Evolutionary conservation across 2,888 invertebrate species (phyloP).

Genomic region (Dryococelus australis): DNA sequence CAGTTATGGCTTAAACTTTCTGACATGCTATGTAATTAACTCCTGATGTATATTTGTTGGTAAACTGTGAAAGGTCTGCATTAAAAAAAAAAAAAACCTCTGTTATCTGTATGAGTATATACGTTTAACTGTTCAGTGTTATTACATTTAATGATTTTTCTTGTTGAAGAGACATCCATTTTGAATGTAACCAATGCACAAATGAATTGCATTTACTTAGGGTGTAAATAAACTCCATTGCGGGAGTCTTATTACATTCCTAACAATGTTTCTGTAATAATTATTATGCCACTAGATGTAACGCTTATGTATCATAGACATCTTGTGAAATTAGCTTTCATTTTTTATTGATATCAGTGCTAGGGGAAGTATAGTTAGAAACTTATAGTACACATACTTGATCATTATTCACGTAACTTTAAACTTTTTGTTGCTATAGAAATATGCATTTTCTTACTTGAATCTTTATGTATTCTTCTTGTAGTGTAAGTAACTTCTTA

Average conservation of each 20-base stretch:
- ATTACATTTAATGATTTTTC: neutral
- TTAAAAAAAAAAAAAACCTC: neutral
- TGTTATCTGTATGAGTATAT: neutral
- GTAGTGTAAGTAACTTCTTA: neutral
- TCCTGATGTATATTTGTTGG: neutral
- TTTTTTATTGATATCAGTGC: neutral
- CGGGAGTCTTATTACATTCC: neutral
- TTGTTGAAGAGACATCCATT: neutral
- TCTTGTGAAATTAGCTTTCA: neutral
- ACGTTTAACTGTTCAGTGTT: neutral
- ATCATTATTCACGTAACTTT: neutral
- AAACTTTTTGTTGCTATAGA: neutral
- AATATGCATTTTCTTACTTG: neutral
- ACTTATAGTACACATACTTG: neutral
- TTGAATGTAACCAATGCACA: neutral
- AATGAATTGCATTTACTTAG: neutral
- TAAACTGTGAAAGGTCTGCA: neutral
- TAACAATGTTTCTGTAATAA: neutral
- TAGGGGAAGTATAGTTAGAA: neutral
- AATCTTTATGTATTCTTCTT: neutral
- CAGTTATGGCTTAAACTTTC: neutral
- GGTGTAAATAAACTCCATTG: neutral
- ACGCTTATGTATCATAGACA: neutral
- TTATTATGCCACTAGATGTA: neutral
- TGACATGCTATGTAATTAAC: neutral